Conservation (phyloP, 2,888 invertebrate species). For the Uloborus plumipes region DNA sequence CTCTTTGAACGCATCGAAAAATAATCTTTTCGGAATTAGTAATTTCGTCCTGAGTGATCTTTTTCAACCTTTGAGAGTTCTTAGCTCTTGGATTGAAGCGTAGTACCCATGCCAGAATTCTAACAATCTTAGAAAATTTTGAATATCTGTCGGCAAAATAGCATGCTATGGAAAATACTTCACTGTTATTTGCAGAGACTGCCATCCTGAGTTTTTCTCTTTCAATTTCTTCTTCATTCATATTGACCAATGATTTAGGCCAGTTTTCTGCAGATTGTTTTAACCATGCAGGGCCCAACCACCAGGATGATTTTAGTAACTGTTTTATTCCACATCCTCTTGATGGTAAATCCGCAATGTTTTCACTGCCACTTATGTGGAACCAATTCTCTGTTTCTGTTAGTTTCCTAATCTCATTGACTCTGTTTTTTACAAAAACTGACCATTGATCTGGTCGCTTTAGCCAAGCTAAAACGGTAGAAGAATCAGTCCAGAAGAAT, state of each 20-base stretch:
- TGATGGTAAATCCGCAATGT: constrained; percentile 10
- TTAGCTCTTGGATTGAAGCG: neutral
- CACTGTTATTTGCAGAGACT: constrained; percentile 3
- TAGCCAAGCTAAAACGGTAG: constrained; percentile 1
- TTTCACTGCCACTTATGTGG: neutral
- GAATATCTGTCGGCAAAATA: constrained; percentile 1
- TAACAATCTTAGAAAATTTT: constrained; percentile 17
- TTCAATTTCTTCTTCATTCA: neutral
- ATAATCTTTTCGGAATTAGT: neutral
- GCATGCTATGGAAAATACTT: neutral
- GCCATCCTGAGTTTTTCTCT: neutral
- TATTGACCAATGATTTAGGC: neutral
- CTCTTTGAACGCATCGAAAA: neutral
- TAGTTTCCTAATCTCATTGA: constrained; percentile 13
- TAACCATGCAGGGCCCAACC: constrained; percentile 14
- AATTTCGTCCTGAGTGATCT: neutral
- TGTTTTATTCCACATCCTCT: constrained; percentile 10
- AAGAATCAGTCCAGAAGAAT: constrained; percentile 1
- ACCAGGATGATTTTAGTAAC: constrained; percentile 2
- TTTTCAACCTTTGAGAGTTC: no score
- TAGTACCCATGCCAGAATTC: constrained; percentile 22
- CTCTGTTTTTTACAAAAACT: constrained; percentile 13
- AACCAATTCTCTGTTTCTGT: constrained; percentile 9
- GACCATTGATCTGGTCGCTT: constrained; percentile 6
- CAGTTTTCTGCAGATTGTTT: neutral